phyloP scores from a whole-genome alignment of 2,888 invertebrate genomes.

The Platycheirus rosarum region DNA sequence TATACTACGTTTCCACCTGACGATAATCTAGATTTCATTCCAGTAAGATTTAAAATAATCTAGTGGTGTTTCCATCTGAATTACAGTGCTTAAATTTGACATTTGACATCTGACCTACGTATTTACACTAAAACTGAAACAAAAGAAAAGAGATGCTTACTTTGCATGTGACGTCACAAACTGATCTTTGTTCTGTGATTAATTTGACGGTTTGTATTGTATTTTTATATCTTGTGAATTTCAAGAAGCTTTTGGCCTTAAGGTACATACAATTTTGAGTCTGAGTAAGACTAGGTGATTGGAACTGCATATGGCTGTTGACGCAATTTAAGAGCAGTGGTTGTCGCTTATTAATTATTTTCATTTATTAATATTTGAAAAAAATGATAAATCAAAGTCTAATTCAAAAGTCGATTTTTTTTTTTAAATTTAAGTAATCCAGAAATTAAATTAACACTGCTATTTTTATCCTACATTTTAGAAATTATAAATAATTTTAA shows the following conservation, averaged over 20 bases:
- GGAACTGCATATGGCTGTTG: constrained; percentile 37
- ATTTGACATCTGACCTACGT: too few relatives aligned
- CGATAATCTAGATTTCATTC: too few relatives aligned
- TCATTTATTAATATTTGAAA: constrained; percentile 35
- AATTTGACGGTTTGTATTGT: too few relatives aligned
- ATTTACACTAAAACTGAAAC: too few relatives aligned
- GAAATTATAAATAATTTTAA: too few relatives aligned
- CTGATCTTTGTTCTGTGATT: too few relatives aligned
- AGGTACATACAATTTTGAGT: constrained; percentile 32
- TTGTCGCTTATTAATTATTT: constrained; percentile 23
- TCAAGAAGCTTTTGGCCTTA: constrained; percentile 39
- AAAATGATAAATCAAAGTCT: constrained; percentile 7
- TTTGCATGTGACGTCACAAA: too few relatives aligned
- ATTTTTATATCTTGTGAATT: constrained; percentile 43
- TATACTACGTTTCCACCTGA: too few relatives aligned
- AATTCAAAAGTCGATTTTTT: constrained; percentile 1
- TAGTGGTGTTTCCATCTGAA: too few relatives aligned
- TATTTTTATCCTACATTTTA: constrained; percentile 33
- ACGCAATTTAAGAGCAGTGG: constrained; percentile 33
- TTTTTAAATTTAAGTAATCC: constrained; percentile 21
- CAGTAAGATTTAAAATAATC: too few relatives aligned
- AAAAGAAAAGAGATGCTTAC: too few relatives aligned
- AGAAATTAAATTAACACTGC: constrained; percentile 13
- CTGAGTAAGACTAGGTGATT: constrained; percentile 40
- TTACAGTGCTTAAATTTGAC: too few relatives aligned